Evolutionary conservation across 92 coral and sea anemone genomes (phyloP).

Genomic region (Metridium senile): DNA sequence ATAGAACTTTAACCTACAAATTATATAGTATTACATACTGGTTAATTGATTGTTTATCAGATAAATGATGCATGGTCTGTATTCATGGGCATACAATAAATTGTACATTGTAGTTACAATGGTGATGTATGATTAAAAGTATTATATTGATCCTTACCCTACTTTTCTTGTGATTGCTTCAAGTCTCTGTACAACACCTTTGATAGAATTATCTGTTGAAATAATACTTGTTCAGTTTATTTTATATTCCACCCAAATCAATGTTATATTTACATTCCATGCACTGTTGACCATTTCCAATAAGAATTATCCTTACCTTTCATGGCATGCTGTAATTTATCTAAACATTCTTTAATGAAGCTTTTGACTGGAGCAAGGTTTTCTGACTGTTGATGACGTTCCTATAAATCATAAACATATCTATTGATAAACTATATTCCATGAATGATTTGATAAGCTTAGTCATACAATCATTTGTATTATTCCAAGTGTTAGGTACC

Average conservation of each 20-base stretch:
- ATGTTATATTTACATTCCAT: no score
- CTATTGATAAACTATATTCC: no score
- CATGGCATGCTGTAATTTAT: constrained; percentile 91
- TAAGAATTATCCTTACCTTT: constrained; percentile 51
- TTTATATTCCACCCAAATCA: no score
- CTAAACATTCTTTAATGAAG: constrained; percentile 85
- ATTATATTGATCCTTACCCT: no score
- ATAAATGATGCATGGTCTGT: no score
- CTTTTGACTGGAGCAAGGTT: constrained; percentile 83
- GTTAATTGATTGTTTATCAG: background rate
- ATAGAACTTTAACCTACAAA: constrained; percentile 81
- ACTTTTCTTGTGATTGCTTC: constrained; percentile 93
- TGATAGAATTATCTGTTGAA: constrained; percentile 69
- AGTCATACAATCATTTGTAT: no score
- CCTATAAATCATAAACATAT: constrained; percentile 60
- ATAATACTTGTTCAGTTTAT: no score
- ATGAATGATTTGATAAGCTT: no score
- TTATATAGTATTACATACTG: background rate
- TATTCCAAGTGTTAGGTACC: no score
- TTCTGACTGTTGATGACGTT: constrained; percentile 89
- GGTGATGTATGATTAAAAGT: no score
- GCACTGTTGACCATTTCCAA: background rate
- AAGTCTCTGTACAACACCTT: constrained; percentile 87
- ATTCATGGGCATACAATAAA: no score
- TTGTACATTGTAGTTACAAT: no score